Evolutionary conservation across 2,888 invertebrate genomes (phyloP), one percentile per base, ranked within the genome.

Genomic region (Ligdia adustata): DNA sequence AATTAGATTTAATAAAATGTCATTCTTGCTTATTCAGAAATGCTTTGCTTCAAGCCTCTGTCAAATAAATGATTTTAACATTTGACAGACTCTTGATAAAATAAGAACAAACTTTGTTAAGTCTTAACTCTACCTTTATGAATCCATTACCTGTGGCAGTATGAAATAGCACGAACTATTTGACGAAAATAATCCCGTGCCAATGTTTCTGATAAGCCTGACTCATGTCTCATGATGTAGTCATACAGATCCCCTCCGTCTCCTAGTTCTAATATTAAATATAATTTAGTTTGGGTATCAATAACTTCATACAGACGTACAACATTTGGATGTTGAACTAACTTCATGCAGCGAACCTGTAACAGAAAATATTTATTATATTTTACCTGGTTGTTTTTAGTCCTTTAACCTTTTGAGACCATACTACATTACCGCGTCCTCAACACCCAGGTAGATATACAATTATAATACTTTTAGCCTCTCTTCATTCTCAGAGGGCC

Each of bases 241-340:
- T 99, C 99, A 87, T 99, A 99, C 70, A 99, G 94, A 91, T 99
- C 99, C 32, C 98, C 98, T 34, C 99, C 99, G 90, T 99, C 99
- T 9, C 98, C 99, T 72, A 99, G 91, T 91, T 99, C 99, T 76
- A 99, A 91, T 78, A 99, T 98, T 82, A 98, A 93, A 90, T 98
- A 98, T 72, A 99, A 92, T 90, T 99, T 99, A 56, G 98, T 98
- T 82, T 98, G 97, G 22, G 99, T 99, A 90, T 99, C 99, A 77
- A 99, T 99, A 56, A 99, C 99, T 92, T 99, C 99, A 90, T 99
- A 99, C 35, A 99, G 91, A 44, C 99, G 92, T 32, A 99, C 99
- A 26, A 99, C 99, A 91, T 99, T 98, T 18, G 99, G 99, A 91
- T 99, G 99, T 82, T 99, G 99, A 32, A 99, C 99, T 67, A 99